Evolutionary conservation across 2,113 vertebrate species (phyloP), one percentile per base, ranked within the genome.

Genomic region (Equus przewalskii): DNA sequence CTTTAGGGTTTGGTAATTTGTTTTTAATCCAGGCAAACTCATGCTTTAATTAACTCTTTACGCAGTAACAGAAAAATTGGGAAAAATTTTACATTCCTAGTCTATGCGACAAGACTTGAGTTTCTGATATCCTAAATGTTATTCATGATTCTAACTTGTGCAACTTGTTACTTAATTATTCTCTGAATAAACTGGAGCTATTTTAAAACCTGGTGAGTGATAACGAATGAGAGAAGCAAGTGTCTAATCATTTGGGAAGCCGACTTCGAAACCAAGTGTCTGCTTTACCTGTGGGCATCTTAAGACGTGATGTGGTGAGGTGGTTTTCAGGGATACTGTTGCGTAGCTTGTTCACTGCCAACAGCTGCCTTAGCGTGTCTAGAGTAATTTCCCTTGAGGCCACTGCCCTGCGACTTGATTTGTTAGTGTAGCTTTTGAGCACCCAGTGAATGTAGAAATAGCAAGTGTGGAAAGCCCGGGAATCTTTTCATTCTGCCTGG

Each of bases 41-140:
- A 91, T 96, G 80, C 70, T 97, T 97, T 91, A 92, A 76, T 97
- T 98, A 97, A 97, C 95, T 86, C 88, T 93, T 97, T 96, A 67
- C 18, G 86, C 21, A 93, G 72, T 80, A 64, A 86, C 51, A 95
- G 95, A 79, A 87, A 93, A 83, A 19, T 22, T 69, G 64, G 44
- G 6, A 9, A 26, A 84, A 14, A 15, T 2, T 51, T 90, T 80
- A 6, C 92, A 64, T 95, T 89, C 51, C 60, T 96, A 89, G 79
- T 78, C 83, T 58, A 93, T 51, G 60, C 67, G 36, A 65, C 28
- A 95, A 82, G 56, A 89, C 93, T 94, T 84, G 49, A 76, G 30
- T 89, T 91, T 91, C 46, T 94, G 79, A 93, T 80, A 95, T 72
- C 90, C 75, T 76, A 5, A 62, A 70, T 83, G 60, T 80, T 91